Conservation (phyloP, 2,113 vertebrate genomes). For the Eurystomus gularis region DNA sequence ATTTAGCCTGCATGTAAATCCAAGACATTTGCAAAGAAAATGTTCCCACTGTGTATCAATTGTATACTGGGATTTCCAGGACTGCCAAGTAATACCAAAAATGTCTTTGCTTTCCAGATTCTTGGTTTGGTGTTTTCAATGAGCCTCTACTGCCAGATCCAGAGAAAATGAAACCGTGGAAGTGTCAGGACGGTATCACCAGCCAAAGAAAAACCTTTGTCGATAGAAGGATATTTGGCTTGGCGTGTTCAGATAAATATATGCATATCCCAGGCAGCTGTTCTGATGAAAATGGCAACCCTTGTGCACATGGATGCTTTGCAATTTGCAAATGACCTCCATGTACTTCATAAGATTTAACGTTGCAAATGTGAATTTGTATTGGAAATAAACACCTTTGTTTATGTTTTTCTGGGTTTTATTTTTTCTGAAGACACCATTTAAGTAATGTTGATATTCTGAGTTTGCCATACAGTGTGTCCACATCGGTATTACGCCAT, state of each 20-base stretch:
- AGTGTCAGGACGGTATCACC: constrained; percentile 9
- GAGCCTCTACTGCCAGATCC: constrained; percentile 77
- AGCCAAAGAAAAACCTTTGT: constrained; percentile 34
- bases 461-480: background rate
- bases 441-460: background rate
- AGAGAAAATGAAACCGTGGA: constrained; percentile 64
- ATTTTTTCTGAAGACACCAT: background rate
- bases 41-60: background rate
- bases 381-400: constrained; percentile 50
- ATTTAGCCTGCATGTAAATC: constrained; percentile 47
- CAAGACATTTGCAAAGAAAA: constrained; percentile 45
- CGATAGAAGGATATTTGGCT: constrained; percentile 43
- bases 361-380: constrained; percentile 43
- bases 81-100: constrained; percentile 51
- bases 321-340: background rate
- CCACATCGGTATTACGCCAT: background rate
- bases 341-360: constrained; percentile 34
- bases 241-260: background rate
- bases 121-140: constrained; percentile 78
- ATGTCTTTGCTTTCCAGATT: constrained; percentile 72
- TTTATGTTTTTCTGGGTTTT: constrained; percentile 27
- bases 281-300: background rate
- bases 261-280: background rate
- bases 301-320: background rate
- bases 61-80: constrained; percentile 16